Percentiles rank a stretch among this genome's conserved stretches.
Evolutionary conservation across 2,888 invertebrate species (phyloP).

Genomic region (Ommatoiulus sabulosus): DNA sequence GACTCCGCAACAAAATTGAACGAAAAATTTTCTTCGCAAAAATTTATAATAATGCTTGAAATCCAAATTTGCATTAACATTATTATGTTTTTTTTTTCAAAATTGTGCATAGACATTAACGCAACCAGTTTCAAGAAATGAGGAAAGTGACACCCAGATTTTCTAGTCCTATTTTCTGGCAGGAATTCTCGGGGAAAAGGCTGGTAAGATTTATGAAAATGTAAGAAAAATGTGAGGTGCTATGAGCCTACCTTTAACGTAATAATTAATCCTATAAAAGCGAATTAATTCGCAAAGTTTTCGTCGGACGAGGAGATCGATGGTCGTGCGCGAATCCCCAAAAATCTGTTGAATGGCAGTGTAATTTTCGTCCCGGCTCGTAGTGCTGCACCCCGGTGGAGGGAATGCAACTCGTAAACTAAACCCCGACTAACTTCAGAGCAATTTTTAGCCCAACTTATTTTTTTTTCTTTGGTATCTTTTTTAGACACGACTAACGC

Average conservation of each 20-base stretch:
- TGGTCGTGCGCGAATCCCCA: background rate
- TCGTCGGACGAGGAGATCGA: background rate
- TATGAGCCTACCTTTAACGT: constrained; percentile 10
- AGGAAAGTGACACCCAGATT: too few relatives aligned
- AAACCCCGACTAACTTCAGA: background rate
- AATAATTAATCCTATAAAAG: constrained; percentile 38
- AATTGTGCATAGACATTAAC: too few relatives aligned
- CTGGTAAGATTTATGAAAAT: too few relatives aligned
- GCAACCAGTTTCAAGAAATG: too few relatives aligned
- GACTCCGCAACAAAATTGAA: too few relatives aligned
- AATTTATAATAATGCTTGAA: too few relatives aligned
- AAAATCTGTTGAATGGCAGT: background rate
- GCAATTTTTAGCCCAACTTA: background rate
- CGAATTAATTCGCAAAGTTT: constrained; percentile 27
- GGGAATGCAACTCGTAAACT: background rate
- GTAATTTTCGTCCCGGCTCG: background rate
- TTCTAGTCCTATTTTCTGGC: too few relatives aligned
- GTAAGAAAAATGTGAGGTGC: too few relatives aligned
- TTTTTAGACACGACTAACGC: background rate
- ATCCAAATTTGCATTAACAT: too few relatives aligned
- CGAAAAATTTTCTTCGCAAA: too few relatives aligned
- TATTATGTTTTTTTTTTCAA: too few relatives aligned
- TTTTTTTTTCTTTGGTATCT: background rate
- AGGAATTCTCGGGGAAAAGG: too few relatives aligned
- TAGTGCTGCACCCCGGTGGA: background rate